Evolutionary conservation across 2,888 invertebrate genomes (phyloP).

Genomic region (Cephus pygmeus): DNA sequence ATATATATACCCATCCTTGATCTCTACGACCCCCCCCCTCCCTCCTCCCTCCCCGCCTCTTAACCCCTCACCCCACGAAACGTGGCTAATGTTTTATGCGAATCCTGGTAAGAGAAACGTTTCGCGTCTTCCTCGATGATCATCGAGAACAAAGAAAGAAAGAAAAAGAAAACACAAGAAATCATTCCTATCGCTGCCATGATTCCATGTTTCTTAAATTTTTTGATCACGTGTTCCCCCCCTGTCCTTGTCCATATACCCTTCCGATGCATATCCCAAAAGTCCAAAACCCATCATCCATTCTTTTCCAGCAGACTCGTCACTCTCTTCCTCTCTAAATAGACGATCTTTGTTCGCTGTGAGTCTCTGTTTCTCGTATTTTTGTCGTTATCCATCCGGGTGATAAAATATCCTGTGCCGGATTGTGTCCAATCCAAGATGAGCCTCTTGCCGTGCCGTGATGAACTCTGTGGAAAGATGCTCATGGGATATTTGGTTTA

Average conservation of each 20-base stretch:
- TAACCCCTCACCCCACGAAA: not conserved
- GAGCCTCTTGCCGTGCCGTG: not conserved
- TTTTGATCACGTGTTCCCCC: not conserved
- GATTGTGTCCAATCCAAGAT: not conserved
- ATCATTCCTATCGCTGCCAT: not conserved
- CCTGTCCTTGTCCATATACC: not conserved
- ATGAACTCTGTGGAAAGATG: not conserved
- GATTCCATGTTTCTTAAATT: not conserved
- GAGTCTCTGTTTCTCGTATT: not conserved
- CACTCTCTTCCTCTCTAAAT: slow-evolving; percentile 1
- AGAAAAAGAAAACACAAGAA: slow-evolving; percentile 16
- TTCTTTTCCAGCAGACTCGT: not conserved
- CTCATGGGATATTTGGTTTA: slow-evolving; percentile 15
- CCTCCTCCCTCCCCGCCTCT: not conserved
- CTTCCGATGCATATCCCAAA: not conserved
- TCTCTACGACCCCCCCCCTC: not conserved
- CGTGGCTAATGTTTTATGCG: not conserved
- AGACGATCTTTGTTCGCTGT: slow-evolving; percentile 18
- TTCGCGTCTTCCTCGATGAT: slow-evolving; percentile 14
- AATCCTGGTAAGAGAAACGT: slow-evolving; percentile 6
- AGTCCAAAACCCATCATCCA: not conserved
- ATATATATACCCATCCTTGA: not conserved
- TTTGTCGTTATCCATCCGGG: slow-evolving; percentile 65
- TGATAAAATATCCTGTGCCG: slow-evolving; percentile 32
- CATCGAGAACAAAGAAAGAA: slow-evolving; percentile 20